phyloP scores from a whole-genome alignment of 2,797 vertebrate genomes.

The Saxicola maurus region DNA sequence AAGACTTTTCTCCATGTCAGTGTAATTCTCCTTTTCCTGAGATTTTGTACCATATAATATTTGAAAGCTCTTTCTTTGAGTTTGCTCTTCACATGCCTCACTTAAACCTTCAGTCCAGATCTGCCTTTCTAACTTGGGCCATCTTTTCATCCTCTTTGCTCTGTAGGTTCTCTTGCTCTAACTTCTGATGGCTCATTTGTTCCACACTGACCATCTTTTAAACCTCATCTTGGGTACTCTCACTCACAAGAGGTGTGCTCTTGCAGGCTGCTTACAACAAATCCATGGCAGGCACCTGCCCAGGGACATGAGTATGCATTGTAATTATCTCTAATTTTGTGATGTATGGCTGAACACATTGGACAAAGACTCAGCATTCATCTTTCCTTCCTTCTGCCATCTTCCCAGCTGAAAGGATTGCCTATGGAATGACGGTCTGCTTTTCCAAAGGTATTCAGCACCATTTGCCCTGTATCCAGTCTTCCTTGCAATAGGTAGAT shows the following conservation, averaged over 20 bases:
- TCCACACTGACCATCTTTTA: background rate
- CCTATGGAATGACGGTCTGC: background rate
- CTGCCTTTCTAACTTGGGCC: background rate
- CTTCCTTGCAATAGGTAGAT: background rate
- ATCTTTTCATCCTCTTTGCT: background rate
- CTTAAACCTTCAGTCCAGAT: background rate
- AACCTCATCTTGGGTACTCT: background rate
- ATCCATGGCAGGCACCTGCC: rapidly evolving
- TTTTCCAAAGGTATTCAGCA: background rate
- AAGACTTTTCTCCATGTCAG: background rate
- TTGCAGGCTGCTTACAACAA: background rate
- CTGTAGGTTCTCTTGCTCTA: background rate
- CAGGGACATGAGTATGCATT: rapidly evolving
- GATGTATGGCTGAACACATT: rapidly evolving
- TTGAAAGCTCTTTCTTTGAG: background rate
- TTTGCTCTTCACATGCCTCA: background rate
- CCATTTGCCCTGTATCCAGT: background rate
- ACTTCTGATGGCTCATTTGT: background rate
- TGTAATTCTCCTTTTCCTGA: background rate
- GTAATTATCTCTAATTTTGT: background rate
- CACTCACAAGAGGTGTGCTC: background rate
- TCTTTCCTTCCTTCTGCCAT: background rate
- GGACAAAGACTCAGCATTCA: background rate
- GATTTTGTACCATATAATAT: background rate
- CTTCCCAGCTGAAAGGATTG: background rate